Evolutionary conservation across 2,113 vertebrate genomes (phyloP).

Genomic region (Podarcis raffonei): DNA sequence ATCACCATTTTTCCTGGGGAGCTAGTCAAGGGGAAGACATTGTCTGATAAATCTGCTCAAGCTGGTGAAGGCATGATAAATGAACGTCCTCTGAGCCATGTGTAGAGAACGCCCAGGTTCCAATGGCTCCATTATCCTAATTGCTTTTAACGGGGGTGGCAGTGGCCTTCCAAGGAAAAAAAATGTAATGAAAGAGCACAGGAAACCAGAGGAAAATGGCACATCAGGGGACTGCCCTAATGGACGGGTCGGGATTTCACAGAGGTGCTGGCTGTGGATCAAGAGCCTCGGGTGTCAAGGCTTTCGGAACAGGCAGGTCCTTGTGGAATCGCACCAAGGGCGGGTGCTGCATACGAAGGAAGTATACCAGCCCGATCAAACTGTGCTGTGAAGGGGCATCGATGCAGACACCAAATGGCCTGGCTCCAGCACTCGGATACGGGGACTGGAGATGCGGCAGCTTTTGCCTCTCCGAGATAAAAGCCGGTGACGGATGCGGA

Average conservation of each 20-base stretch:
- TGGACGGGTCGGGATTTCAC: not conserved
- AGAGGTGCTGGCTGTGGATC: not conserved
- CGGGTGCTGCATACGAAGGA: accelerated
- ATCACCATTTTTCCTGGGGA: too few relatives aligned
- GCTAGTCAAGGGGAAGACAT: too few relatives aligned
- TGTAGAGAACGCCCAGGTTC: not conserved
- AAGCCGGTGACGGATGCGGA: not conserved
- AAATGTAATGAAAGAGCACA: accelerated
- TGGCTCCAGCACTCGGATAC: accelerated
- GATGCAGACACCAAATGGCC: not conserved
- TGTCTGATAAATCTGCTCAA: accelerated
- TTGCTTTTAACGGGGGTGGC: not conserved
- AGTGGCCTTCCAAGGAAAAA: not conserved
- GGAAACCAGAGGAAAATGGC: not conserved
- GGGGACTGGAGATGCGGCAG: slow-evolving; percentile 24
- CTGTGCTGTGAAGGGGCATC: accelerated
- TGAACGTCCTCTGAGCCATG: not conserved
- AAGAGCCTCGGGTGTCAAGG: not conserved
- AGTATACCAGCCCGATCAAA: accelerated
- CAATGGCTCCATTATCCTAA: accelerated
- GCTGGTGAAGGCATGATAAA: not conserved
- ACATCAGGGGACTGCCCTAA: accelerated
- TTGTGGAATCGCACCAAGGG: not conserved
- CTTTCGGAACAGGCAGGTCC: not conserved
- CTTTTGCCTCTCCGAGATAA: slow-evolving; percentile 21